Base-by-base conservation (phyloP, 2,888 invertebrate genomes). In the Perithous albicinctus region DNA sequence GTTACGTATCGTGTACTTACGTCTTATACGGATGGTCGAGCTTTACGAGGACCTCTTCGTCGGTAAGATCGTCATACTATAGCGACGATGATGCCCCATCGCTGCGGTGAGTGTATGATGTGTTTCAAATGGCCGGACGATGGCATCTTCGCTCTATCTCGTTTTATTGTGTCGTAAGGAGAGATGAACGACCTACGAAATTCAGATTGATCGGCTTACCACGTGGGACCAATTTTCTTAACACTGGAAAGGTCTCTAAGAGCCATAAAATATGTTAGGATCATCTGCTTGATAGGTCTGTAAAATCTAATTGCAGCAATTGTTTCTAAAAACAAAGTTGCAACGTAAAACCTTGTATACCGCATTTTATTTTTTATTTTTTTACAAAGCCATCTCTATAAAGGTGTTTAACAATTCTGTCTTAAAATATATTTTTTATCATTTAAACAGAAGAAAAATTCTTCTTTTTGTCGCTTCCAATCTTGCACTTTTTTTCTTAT, bases 121-220 rank as follows among this genome's bases (percentile, higher is more conserved):
- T 74, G 43, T 35, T 80, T 80, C 63, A 20, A 63, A 80, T 46
- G 46, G 32, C 66, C 76, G 83, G 85, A 82, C 48, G 86, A 88
- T 88, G 86, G 85, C 85, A 86, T 85, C 41, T 43, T 23, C 61
- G 10, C 64, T 59, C 26, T 26, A 26, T 67, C 38, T 6, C 66
- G 85, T 88, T 91, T 91, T 91, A 91, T 90, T 87, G 86, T 89
- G 88, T 89, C 90, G 88, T 90, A 90, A 90, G 78, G 15, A 72
- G 63, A 56, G 84, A 56, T 81, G 78, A 67, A 43, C 67, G 82
- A 84, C 87, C 86, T 86, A 86, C 83, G 87, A 84, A 86, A 87
- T 88, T 88, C 84, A 87, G 88, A 89, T 89, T 88, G 88, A 89
- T 89, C 87, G 85, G 85, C 85, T 84, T 84, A 79, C n/a, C 73